These are phyloP conservation scores for Nothobranchius furzeri DNA, from an alignment of 2,113 vertebrate species.

Conservation along the genomic window DNA sequence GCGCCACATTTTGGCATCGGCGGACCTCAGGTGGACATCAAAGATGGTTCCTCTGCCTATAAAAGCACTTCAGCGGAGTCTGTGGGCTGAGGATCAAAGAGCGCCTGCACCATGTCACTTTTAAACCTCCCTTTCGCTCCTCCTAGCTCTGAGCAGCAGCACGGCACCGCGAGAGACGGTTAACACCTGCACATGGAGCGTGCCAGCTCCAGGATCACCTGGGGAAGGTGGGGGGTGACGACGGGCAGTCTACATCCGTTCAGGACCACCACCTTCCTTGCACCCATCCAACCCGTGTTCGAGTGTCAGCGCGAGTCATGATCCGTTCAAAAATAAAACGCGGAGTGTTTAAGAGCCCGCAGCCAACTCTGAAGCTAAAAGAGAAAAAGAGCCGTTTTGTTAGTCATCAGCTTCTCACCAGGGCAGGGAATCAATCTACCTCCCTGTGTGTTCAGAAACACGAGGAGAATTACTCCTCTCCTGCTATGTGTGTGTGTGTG, in stretches of 20 bases:
- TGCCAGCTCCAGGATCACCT: slow-evolving; percentile 24
- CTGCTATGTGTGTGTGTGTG: neutral
- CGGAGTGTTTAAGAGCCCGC: slow-evolving; percentile 56
- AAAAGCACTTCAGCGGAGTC: slow-evolving; percentile 38
- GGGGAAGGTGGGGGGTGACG: slow-evolving; percentile 20
- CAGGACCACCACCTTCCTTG: slow-evolving; percentile 19
- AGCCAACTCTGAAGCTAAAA: slow-evolving; percentile 64
- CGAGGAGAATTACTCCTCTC: slow-evolving; percentile 63
- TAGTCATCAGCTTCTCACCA: slow-evolving; percentile 72
- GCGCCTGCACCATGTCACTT: slow-evolving; percentile 61
- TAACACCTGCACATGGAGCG: slow-evolving; percentile 34
- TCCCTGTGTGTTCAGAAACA: slow-evolving; percentile 59
- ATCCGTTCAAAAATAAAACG: slow-evolving; percentile 65
- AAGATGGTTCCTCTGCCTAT: slow-evolving; percentile 49
- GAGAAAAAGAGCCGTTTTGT: slow-evolving; percentile 66
- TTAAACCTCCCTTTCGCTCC: slow-evolving; percentile 35
- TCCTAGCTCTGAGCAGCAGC: slow-evolving; percentile 8
- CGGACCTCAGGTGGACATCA: slow-evolving; percentile 62
- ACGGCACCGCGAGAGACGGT: slow-evolving; percentile 53
- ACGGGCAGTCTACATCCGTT: slow-evolving; percentile 25
- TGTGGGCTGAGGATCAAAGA: slow-evolving; percentile 68
- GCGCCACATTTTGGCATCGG: slow-evolving; percentile 14
- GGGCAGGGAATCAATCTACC: slow-evolving; percentile 67
- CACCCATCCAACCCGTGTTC: slow-evolving; percentile 33
- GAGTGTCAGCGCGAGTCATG: slow-evolving; percentile 50